Base-by-base conservation (phyloP, 2,113 vertebrate species). In the Girardinichthys multiradiatus region DNA sequence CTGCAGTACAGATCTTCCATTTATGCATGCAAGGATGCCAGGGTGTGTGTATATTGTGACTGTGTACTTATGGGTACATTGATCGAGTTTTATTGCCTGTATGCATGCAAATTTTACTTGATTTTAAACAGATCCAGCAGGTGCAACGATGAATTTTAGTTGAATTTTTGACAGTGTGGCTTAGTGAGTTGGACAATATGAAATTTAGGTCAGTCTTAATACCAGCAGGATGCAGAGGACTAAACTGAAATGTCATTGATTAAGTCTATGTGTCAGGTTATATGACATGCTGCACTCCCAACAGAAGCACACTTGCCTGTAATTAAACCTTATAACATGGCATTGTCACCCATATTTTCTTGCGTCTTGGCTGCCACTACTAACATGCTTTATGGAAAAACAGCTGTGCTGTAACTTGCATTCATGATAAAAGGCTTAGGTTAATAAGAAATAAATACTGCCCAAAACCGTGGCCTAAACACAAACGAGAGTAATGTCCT, bases 401-500 rank as follows among this genome's bases (percentile, higher is more conserved):
- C 35, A 35, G 35, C 70, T 68, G 24, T 31, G 60, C 67, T 63
- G 70, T 42, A 71, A 79, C 77, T 72, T 15, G 70, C 45, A 65
- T 80, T 82, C 59, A 28, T 37, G 39, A 54, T 30, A 57, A 33
- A 82, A 68, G 76, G 28, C 37, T 35, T 45, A 14, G 29, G 74
- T 77, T 80, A 79, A 88, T 88, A 77, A 63, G 62, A 67, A 62
- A 63, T 81, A 83, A 85, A 85, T 63, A 31, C 79, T 67, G 64
- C 74, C 68, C 75, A 73, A 67, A 83, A 76, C 31, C 66, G 74
- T 17, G 83, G 78, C 78, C 62, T 65, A 73, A 77, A 80, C 80
- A 83, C 68, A 81, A 84, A 92, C 76, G 82, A 70, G 63, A 84
- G 81, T 57, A 69, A 82, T 79, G 86, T 77, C 77, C 73, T 69